A percentile compares a stretch with the other conserved stretches of the same genome.
phyloP scores from a whole-genome alignment of 1,140 invertebrate genomes.

The Drosophila albomicans region DNA sequence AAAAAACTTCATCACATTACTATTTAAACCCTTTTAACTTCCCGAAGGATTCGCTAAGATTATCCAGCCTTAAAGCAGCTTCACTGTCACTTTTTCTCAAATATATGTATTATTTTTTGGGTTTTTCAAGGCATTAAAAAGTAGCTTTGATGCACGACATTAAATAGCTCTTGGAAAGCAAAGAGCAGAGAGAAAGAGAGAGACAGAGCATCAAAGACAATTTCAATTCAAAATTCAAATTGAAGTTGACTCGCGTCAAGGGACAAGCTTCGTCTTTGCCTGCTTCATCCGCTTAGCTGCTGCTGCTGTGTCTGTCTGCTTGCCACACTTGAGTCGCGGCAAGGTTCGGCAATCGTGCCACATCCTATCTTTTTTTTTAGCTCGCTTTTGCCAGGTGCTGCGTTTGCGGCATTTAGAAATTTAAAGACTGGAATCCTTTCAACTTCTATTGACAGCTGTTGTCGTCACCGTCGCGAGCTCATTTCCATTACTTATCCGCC shows the following conservation, averaged over 20 bases:
- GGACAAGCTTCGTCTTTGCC: constrained; percentile 14
- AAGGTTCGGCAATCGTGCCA: neutral
- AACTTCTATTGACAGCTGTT: constrained; percentile 79
- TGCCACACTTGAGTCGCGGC: constrained; percentile 4
- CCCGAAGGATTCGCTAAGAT: no score
- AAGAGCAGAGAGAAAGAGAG: no score
- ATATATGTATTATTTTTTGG: no score
- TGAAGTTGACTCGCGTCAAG: constrained; percentile 31
- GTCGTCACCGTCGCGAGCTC: constrained; percentile 28
- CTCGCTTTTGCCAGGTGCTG: constrained; percentile 10
- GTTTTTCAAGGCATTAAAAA: neutral
- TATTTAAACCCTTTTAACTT: no score
- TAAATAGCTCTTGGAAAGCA: constrained; percentile 17
- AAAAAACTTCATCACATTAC: no score
- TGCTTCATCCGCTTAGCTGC: neutral
- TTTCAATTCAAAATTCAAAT: constrained; percentile 42
- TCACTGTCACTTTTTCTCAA: no score
- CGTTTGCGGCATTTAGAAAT: constrained; percentile 38
- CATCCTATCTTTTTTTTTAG: neutral
- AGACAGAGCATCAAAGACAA: constrained; percentile 34
- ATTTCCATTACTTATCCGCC: constrained; percentile 47
- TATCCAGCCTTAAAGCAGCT: no score
- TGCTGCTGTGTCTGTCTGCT: neutral
- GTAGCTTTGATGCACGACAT: constrained; percentile 16
- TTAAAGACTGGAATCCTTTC: constrained; percentile 57